Evolutionary conservation across 2,888 invertebrate genomes (phyloP), one percentile per base, ranked within the genome.

Genomic region (Dorcus hopei): DNA sequence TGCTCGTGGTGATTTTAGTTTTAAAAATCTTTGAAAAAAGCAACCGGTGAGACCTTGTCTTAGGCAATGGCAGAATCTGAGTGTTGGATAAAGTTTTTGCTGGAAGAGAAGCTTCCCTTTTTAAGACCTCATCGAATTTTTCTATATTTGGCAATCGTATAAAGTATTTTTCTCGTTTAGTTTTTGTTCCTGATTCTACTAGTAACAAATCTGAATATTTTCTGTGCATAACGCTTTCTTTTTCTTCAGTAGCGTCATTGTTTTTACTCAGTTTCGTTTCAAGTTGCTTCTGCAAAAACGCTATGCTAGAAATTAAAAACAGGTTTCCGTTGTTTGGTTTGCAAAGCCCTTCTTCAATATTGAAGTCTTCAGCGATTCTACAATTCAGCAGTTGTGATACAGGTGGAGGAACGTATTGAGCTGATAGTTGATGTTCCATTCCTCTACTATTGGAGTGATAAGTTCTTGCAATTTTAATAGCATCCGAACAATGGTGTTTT

Each of bases 261-360:
- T 51, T 39, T 14, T 41, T 58, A 9, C 47, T 57, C 16, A 68
- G 51, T 53, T 65, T 68, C 38, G 58, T 54, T 39, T 62, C 59
- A 7, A 67, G 59, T 19, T 66, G 68, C 19, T 65, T 61, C 49
- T 68, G 67, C 23, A 69, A 52, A 45, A 69, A 69, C 2, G 65
- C 62, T 59, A 69, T 65, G 54, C 69, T 68, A n/a, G 69, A 67
- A 2, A 67, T 50, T 23, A 68, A 52, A 53, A 69, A 69, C 7
- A 61, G 40, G 48, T 63, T 61, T 52, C 64, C 62, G 38, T 66
- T 52, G 16, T 63, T 58, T 9, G 65, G 64, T 33, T 53, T 58
- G n/a, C 63, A 61, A 9, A 69, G 51, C 7, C 64, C 67, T 19
- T 65, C 61, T 39, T 69, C 67, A 11, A 69, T 60, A 52, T 67